Evolutionary conservation across 2,888 invertebrate species (phyloP).

Genomic region (Folsomia candida): DNA sequence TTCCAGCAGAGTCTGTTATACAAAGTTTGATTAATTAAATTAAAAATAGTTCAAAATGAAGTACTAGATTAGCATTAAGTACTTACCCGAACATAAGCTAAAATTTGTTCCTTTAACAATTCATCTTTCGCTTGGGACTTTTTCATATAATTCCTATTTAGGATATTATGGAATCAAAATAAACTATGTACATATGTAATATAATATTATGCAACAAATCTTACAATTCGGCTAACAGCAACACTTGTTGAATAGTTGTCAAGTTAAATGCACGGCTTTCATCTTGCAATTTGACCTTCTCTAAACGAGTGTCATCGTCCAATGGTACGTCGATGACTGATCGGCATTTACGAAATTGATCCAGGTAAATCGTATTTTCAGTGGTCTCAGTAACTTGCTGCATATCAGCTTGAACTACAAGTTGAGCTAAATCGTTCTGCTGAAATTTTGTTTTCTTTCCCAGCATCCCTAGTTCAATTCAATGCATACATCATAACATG

Average conservation of each 20-base stretch:
- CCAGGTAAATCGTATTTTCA: background rate
- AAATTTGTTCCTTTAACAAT: conserved; percentile 75
- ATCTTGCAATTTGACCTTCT: conserved; percentile 71
- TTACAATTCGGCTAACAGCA: conserved; percentile 74
- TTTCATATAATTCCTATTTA: conserved; percentile 66
- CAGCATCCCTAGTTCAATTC: conserved; percentile 63
- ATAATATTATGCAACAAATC: too few relatives aligned
- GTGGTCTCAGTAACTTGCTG: background rate
- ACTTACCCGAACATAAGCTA: conserved; percentile 67
- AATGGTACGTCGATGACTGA: conserved; percentile 62
- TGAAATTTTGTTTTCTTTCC: conserved; percentile 91
- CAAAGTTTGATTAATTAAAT: conserved; percentile 6
- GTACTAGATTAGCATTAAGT: background rate
- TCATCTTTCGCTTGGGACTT: conserved; percentile 77
- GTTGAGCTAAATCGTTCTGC: conserved; percentile 74
- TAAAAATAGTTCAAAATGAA: background rate
- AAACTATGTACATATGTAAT: too few relatives aligned
- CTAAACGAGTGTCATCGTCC: conserved; percentile 82
- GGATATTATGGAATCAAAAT: background rate
- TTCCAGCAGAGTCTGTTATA: conserved; percentile 59
- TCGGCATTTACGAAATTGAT: background rate
- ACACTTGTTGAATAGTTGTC: conserved; percentile 72
- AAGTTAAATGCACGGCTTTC: conserved; percentile 58
- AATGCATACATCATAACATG: background rate
- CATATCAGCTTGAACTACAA: conserved; percentile 67